Evolutionary conservation across 2,888 invertebrate genomes (phyloP), one percentile per base, ranked within the genome.

Genomic region (Polyommatus iphigenia): DNA sequence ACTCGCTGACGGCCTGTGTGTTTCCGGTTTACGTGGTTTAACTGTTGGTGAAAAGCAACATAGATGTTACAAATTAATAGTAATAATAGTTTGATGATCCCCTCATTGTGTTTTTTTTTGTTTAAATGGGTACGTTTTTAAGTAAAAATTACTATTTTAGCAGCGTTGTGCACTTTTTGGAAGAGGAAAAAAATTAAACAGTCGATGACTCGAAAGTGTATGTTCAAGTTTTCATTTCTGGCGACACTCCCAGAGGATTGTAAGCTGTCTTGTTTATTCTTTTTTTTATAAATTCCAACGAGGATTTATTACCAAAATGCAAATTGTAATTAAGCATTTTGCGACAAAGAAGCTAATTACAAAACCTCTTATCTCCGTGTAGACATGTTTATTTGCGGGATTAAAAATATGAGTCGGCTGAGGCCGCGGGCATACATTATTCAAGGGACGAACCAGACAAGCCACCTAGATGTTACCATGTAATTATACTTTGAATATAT

Each of bases 401-500:
- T 67, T 67, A 67, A 67, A 67, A 67, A 67, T 67, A 67, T 67
- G 13, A 4, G 29, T 67, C 29, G 62, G 10, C 20, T 72, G 20
- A 20, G 20, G 46, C 41, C 82, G 67, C 76, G 81, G 83, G 84
- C 86, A 88, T 89, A 84, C 87, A 89, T 90, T 86, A 89, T 90
- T 87, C 89, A 90, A 84, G 78, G 85, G 82, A 84, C 86, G 84
- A 84, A 83, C 85, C 83, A 86, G 86, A 82, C 83, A 67, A 76
- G 50, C 73, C 76, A 72, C 41, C 20, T 46, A 41, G 41, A 20
- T 24, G 24, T 78, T 78, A 78, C 85, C 84, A 85, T 89, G 86
- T 89, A 89, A 90, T 90, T 89, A 90, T 87, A 83, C 85, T 84
- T 85, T 83, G 87, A 88, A 88, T 88, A 88, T 85, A 89, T 88